Evolutionary conservation across 2,797 vertebrate genomes (phyloP).

Genomic region (Acestrorhynchus altus): DNA sequence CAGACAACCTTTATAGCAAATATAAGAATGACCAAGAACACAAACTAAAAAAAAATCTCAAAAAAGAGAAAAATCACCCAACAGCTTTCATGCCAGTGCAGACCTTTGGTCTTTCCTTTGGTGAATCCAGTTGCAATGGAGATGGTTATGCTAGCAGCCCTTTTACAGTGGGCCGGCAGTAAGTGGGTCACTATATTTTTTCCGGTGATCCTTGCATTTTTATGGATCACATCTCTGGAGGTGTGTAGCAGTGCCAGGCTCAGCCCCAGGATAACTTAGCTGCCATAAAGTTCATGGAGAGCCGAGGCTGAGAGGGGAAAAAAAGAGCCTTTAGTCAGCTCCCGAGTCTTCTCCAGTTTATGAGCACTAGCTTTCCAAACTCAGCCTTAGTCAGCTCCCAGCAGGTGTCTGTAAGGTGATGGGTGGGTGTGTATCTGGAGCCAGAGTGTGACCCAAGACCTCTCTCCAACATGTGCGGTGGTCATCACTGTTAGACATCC

Average conservation of each 20-base stretch:
- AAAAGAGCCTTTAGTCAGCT: conserved; percentile 25
- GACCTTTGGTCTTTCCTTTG: conserved; percentile 63
- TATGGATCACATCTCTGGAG: conserved; percentile 2
- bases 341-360: conserved; percentile 54
- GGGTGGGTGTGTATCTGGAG: conserved; percentile 37
- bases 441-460: conserved; percentile 10
- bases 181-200: conserved; percentile 19
- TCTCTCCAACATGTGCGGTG: conserved; percentile 45
- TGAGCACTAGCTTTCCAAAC: conserved; percentile 57
- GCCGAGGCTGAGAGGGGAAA: conserved; percentile 33
- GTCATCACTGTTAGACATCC: conserved; percentile 33
- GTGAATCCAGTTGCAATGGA: conserved; percentile 50
- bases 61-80: background rate
- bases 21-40: conserved; percentile 19
- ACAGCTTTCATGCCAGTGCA: conserved; percentile 51
- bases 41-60: conserved; percentile 2
- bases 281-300: conserved; percentile 72
- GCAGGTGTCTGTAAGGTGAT: conserved; percentile 36
- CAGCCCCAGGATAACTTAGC: conserved; percentile 69
- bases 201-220: background rate
- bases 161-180: conserved; percentile 23
- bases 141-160: conserved; percentile 30
- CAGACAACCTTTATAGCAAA: conserved; percentile 11
- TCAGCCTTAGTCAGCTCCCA: conserved; percentile 55
- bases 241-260: conserved; percentile 44